Percentiles rank a stretch among this genome's conserved stretches.
Evolutionary conservation across 2,113 vertebrate species (phyloP).

Genomic region (Forbesichthys papilliferus): DNA sequence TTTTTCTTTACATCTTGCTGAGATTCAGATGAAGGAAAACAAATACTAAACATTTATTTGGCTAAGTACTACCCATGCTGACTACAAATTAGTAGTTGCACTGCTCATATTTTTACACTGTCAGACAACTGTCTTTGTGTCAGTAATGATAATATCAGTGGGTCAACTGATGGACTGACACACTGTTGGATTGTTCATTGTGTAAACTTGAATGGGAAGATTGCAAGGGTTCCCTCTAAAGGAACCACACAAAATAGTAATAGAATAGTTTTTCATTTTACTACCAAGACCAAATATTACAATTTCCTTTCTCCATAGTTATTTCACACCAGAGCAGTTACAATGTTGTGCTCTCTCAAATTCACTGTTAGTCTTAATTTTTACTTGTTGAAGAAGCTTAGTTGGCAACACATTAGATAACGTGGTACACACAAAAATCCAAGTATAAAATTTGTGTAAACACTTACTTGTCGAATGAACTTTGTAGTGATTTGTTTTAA

Average conservation of each 20-base stretch:
- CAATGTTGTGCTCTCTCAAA: constrained; percentile 31
- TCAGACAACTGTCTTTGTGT: constrained; percentile 20
- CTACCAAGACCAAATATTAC: constrained; percentile 59
- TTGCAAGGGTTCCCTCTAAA: constrained; percentile 15
- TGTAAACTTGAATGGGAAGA: constrained; percentile 27
- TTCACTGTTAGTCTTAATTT: constrained; percentile 54
- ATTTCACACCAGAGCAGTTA: constrained; percentile 18
- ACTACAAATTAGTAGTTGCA: constrained; percentile 35
- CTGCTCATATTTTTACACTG: constrained; percentile 48
- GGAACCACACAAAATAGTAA: constrained; percentile 16
- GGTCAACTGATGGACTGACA: constrained; percentile 7
- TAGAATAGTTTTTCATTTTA: constrained; percentile 7
- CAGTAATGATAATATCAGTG: constrained; percentile 6
- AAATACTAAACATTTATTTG: not conserved
- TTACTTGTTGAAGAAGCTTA: not conserved
- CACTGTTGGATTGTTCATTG: constrained; percentile 2
- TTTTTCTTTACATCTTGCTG: constrained; percentile 70
- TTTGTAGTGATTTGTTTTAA: constrained; percentile 11
- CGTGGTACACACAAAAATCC: constrained; percentile 47
- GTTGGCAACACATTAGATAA: not conserved
- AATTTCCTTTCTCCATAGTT: constrained; percentile 29
- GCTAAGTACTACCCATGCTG: constrained; percentile 32
- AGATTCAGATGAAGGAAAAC: constrained; percentile 13
- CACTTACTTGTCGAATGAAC: constrained; percentile 5
- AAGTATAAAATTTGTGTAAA: constrained; percentile 25